Evolutionary conservation across 2,113 vertebrate species (phyloP).

Genomic region (Lophotis ruficrista): DNA sequence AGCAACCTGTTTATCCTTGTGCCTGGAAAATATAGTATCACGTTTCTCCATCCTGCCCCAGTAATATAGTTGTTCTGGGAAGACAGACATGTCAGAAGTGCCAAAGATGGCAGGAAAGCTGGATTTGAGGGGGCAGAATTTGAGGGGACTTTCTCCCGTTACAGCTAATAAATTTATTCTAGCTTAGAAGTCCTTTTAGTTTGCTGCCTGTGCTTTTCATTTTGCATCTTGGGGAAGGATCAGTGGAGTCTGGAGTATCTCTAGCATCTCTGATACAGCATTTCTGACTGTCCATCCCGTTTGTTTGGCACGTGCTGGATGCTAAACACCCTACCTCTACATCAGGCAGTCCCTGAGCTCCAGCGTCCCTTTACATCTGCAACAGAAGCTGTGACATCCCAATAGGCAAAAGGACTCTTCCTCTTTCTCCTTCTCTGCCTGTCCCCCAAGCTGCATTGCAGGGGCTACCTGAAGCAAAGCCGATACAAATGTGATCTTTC

Average conservation of each 20-base stretch:
- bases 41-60: not conserved
- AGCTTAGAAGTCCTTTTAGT: not conserved
- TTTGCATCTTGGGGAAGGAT: not conserved
- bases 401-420: not conserved
- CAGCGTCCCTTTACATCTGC: not conserved
- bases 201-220: not conserved
- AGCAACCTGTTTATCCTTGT: not conserved
- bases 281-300: not conserved
- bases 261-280: not conserved
- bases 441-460: not conserved
- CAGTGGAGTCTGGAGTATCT: not conserved
- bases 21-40: not conserved
- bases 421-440: not conserved
- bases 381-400: not conserved
- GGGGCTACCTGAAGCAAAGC: not conserved
- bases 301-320: accelerated
- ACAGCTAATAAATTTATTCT: not conserved
- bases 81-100: not conserved
- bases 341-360: not conserved
- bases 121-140: not conserved
- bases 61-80: not conserved
- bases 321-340: not conserved
- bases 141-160: not conserved
- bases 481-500: accelerated
- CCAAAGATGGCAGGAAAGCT: not conserved